These are phyloP conservation scores for Hyaena hyaena DNA, from an alignment of 2,113 vertebrate genomes.

Conservation along the genomic window DNA sequence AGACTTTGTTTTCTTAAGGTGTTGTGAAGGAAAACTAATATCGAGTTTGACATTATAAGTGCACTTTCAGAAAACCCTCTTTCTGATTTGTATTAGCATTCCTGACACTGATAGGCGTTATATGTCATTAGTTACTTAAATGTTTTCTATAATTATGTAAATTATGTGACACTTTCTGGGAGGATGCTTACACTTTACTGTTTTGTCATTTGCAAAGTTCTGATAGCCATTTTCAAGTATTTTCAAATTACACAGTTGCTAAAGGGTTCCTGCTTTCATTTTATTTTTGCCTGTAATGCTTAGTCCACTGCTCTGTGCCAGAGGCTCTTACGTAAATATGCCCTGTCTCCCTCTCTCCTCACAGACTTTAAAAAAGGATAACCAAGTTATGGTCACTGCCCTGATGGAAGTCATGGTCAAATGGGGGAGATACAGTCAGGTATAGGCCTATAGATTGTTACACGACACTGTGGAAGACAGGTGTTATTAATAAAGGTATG, in stretches of 20 bases:
- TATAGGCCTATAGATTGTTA: neutral
- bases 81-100: slow-evolving; percentile 59
- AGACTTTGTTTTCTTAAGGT: slow-evolving; percentile 50
- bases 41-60: slow-evolving; percentile 63
- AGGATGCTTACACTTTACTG: slow-evolving; percentile 40
- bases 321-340: neutral
- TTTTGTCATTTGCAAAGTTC: slow-evolving; percentile 59
- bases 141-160: slow-evolving; percentile 74
- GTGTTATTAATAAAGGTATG: neutral
- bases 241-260: slow-evolving; percentile 38
- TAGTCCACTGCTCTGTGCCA: neutral
- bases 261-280: neutral
- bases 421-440: neutral
- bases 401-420: neutral
- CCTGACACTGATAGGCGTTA: slow-evolving; percentile 57
- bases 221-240: slow-evolving; percentile 10
- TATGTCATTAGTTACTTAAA: slow-evolving; percentile 67
- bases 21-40: slow-evolving; percentile 53
- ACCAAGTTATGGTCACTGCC: neutral
- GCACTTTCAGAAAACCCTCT: slow-evolving; percentile 23
- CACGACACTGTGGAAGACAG: neutral
- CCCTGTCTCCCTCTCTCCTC: neutral
- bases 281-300: neutral
- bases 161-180: slow-evolving; percentile 62
- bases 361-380: neutral